Conservation (phyloP, 2,113 vertebrate species). For the Rhombomys opimus region DNA sequence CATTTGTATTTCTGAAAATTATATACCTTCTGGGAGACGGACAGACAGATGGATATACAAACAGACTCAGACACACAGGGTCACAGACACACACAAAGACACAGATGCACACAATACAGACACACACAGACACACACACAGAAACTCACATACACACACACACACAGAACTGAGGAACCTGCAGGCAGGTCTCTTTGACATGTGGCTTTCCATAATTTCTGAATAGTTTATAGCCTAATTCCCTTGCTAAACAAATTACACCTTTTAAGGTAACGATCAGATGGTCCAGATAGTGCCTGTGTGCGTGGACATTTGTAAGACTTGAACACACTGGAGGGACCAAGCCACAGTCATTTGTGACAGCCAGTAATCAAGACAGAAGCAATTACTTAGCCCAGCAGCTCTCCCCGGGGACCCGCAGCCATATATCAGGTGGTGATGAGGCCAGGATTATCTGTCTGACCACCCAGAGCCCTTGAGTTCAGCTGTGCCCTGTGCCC, state of each 20-base stretch:
- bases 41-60: neutral
- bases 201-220: constrained; percentile 78
- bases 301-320: constrained; percentile 69
- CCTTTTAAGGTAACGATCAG: constrained; percentile 79
- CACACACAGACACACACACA: neutral
- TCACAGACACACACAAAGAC: neutral
- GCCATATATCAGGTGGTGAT: constrained; percentile 70
- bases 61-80: neutral
- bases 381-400: constrained; percentile 79
- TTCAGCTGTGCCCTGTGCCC: neutral
- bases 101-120: neutral
- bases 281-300: constrained; percentile 52
- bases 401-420: constrained; percentile 45
- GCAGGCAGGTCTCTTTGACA: constrained; percentile 47
- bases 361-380: constrained; percentile 79
- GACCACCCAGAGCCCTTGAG: neutral
- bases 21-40: neutral
- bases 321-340: constrained; percentile 67
- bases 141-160: neutral
- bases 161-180: neutral
- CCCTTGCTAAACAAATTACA: constrained; percentile 78
- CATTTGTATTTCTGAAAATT: constrained; percentile 26
- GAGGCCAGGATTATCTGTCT: constrained; percentile 57
- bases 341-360: constrained; percentile 69
- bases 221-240: constrained; percentile 79